Evolutionary conservation across 2,113 vertebrate species (phyloP).

Genomic region (Erinaceus europaeus): DNA sequence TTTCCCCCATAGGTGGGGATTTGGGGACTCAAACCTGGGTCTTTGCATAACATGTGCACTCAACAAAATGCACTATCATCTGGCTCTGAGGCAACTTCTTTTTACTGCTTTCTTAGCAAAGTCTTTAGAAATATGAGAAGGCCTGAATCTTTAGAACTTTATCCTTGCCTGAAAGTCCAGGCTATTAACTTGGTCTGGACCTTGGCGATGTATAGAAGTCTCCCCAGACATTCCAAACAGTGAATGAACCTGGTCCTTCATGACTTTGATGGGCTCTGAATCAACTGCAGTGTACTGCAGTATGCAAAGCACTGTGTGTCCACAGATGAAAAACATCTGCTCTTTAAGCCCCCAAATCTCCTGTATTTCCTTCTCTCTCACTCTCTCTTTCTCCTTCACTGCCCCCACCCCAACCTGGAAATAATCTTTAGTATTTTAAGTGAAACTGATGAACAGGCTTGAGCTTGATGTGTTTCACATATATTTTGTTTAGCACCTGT

Average conservation of each 20-base stretch:
- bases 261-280: background rate
- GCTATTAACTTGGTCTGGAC: background rate
- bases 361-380: background rate
- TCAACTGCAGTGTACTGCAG: background rate
- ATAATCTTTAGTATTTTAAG: background rate
- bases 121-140: conserved; percentile 4
- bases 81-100: background rate
- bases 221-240: background rate
- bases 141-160: background rate
- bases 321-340: background rate
- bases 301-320: background rate
- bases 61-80: too few relatives aligned
- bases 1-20: too few relatives aligned
- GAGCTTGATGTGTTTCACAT: background rate
- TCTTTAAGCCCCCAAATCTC: background rate
- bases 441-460: background rate
- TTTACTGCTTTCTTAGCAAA: conserved; percentile 4
- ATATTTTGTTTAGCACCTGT: background rate
- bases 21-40: too few relatives aligned
- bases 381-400: too few relatives aligned
- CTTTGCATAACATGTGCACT: too few relatives aligned
- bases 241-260: background rate
- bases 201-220: background rate
- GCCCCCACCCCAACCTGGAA: background rate
- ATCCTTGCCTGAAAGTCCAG: background rate